phyloP scores from a whole-genome alignment of 2,888 invertebrate genomes.

The Lasioglossum zephyrum region DNA sequence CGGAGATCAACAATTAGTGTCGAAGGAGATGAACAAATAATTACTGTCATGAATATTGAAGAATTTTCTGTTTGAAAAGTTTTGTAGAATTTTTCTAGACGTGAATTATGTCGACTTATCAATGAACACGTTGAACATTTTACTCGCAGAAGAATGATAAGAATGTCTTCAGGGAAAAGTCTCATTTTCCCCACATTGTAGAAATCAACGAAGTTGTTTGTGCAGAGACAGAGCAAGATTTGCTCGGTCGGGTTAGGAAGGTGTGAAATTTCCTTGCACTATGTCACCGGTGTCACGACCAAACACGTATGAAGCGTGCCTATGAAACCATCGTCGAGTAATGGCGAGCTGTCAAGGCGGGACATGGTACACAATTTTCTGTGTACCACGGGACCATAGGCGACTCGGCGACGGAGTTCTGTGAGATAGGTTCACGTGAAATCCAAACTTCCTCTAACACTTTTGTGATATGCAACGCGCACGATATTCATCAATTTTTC shows the following conservation, averaged over 20 bases:
- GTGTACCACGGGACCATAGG: conserved; percentile 10
- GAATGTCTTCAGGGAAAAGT: neutral
- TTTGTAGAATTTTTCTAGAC: neutral
- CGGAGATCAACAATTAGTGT: too few species aligned
- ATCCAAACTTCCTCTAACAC: conserved; percentile 3
- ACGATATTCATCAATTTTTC: neutral
- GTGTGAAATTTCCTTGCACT: conserved; percentile 61
- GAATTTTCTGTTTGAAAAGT: neutral
- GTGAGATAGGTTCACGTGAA: neutral
- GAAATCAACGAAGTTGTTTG: conserved; percentile 11
- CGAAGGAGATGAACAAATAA: too few species aligned
- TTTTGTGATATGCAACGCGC: neutral
- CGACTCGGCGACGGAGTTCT: neutral
- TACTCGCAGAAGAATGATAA: neutral
- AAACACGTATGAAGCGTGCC: conserved; percentile 55
- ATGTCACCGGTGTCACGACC: conserved; percentile 62
- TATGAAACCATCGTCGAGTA: conserved; percentile 64
- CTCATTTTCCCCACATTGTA: neutral
- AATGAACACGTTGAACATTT: neutral
- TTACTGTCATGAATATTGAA: neutral
- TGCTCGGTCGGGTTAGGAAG: conserved; percentile 46
- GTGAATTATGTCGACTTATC: neutral
- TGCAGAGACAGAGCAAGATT: conserved; percentile 52
- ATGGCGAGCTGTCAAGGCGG: conserved; percentile 51
- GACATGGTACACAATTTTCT: conserved; percentile 46